Evolutionary conservation across 2,888 invertebrate species (phyloP).

Genomic region (Lepidocyrtoides sp.): DNA sequence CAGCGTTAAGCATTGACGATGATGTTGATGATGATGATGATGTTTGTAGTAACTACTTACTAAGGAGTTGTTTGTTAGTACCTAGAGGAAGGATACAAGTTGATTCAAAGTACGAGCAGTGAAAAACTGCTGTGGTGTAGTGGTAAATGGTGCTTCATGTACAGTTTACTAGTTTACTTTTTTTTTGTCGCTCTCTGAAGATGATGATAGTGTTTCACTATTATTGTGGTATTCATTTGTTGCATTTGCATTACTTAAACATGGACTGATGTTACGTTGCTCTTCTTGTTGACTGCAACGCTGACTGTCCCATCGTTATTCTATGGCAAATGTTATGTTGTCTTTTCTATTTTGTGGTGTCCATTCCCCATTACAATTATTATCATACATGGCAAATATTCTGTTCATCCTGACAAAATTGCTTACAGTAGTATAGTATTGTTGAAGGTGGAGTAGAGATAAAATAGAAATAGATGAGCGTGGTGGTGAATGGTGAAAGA

Average conservation of each 20-base stretch:
- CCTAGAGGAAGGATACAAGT: slow-evolving; percentile 12
- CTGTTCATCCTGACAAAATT: slow-evolving; percentile 7
- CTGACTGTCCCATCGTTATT: background rate
- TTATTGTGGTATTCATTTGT: background rate
- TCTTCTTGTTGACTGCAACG: background rate
- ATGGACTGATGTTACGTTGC: background rate
- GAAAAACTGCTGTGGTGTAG: background rate
- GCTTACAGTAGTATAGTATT: slow-evolving; percentile 14
- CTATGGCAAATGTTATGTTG: background rate
- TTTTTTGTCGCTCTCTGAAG: slow-evolving; percentile 14
- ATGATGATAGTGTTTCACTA: slow-evolving; percentile 21
- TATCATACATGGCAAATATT: background rate
- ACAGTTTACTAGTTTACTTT: slow-evolving; percentile 7
- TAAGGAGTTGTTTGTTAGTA: background rate
- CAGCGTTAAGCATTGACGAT: background rate
- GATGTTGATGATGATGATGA: no score
- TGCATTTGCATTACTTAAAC: slow-evolving; percentile 38
- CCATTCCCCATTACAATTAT: background rate
- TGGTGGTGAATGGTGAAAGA: slow-evolving; percentile 42
- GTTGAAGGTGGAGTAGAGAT: slow-evolving; percentile 29
- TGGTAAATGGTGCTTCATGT: background rate
- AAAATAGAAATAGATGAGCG: background rate
- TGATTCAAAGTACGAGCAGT: background rate
- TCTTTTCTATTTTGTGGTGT: slow-evolving; percentile 11
- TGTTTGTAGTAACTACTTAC: background rate